Base-by-base conservation (phyloP, 2,888 invertebrate genomes). In the Amitus sp. region DNA sequence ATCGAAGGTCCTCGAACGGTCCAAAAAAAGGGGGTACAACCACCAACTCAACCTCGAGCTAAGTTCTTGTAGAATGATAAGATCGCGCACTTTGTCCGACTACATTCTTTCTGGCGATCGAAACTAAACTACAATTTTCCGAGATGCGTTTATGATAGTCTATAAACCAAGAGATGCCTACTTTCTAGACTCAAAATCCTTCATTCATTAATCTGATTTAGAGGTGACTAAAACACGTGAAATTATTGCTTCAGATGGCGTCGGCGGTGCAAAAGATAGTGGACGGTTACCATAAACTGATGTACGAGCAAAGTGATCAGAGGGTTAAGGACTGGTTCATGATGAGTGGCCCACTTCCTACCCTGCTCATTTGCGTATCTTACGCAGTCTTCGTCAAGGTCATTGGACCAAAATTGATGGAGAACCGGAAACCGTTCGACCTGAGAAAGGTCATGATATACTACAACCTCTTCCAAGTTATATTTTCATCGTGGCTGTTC, bases 391-490 rank as follows among this genome's bases (percentile, higher is more conserved):
- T 87, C 75, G 91, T 91, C 49, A 91, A 90, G 85, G 88, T 89
- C 54, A 73, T 90, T 60, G 94, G 95, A 1, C 95, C 95, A 28
- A 88, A 87, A 74, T 77, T 93, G 20, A 96, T 96, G 96, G 90
- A 90, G 77, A 89, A 93, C 82, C 87, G 94, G 77, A 90, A 93
- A 83, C 92, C 96, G 0, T 90, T 90, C 71, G 87, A 93, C 72
- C 84, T 96, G 47, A 88, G 90, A 66, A 86, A 86, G 69, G 82
- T 92, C 20, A 86, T 96, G 72, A 88, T 96, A 65, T 87, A 88
- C 73, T 96, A 96, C 83, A 96, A 96, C 83, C 85, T 92, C 49
- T 85, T 90, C 64, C 95, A 96, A 90, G 92, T 94, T 7, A 66
- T 89, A 58, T 87, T 93, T 75, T 92, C 92, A 60, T 78, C 86